Percentiles rank a stretch among this genome's conserved stretches.
Evolutionary conservation across 2,888 invertebrate species (phyloP).

Genomic region (Metellina segmentata): DNA sequence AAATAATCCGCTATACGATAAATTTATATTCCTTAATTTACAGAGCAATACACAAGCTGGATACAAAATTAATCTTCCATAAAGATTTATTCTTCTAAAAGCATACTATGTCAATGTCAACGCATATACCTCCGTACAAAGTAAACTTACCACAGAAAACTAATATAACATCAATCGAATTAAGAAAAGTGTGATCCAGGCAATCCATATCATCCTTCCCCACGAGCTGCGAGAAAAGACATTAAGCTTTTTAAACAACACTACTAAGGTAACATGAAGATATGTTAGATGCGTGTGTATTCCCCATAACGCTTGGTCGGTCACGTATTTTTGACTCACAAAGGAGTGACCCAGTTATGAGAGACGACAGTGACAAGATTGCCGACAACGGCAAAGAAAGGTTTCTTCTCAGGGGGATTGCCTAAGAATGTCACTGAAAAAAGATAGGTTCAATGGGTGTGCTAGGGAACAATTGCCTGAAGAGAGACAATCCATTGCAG

Average conservation of each 20-base stretch:
- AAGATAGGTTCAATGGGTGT: neutral
- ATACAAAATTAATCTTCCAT: too few species aligned
- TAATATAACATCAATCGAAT: too few species aligned
- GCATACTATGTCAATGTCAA: too few species aligned
- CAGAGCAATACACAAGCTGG: too few species aligned
- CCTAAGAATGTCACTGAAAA: neutral
- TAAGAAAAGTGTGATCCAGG: neutral
- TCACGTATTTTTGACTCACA: constrained; percentile 27
- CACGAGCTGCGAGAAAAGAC: neutral
- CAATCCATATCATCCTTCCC: neutral
- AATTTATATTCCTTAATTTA: too few species aligned
- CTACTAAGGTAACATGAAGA: neutral
- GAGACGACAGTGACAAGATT: constrained; percentile 13
- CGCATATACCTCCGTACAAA: too few species aligned
- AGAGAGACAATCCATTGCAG: neutral
- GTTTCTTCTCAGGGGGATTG: constrained; percentile 5
- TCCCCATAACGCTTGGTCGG: constrained; percentile 19
- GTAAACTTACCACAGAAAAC: too few species aligned
- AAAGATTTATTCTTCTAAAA: too few species aligned
- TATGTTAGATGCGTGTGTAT: neutral
- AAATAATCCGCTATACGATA: too few species aligned
- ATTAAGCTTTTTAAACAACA: neutral
- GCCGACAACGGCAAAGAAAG: constrained; percentile 37
- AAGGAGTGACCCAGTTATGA: constrained; percentile 37
- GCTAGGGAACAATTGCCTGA: neutral